phyloP scores from a whole-genome alignment of 2,888 invertebrate species.

The Unio delphinus region DNA sequence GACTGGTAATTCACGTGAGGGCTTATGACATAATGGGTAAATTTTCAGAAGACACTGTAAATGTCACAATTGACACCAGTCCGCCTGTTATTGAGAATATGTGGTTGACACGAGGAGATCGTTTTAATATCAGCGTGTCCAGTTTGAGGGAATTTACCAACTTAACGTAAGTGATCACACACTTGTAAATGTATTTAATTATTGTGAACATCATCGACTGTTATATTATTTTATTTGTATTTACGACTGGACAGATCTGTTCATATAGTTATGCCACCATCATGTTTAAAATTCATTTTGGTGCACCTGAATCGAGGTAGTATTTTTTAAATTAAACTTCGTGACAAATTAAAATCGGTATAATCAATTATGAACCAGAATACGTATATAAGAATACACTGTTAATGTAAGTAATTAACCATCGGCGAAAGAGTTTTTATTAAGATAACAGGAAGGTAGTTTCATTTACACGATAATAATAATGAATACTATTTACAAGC shows the following conservation, averaged over 20 bases:
- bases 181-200: background rate
- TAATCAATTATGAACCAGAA: too few relatives aligned
- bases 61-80: conserved; percentile 26
- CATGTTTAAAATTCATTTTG: too few relatives aligned
- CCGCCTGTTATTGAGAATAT: conserved; percentile 32
- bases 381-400: too few relatives aligned
- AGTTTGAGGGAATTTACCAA: conserved; percentile 27
- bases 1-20: conserved; percentile 19
- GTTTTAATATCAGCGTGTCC: conserved; percentile 37
- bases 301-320: too few relatives aligned
- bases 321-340: too few relatives aligned
- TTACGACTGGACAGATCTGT: background rate
- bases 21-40: conserved; percentile 28
- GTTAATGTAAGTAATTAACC: too few relatives aligned
- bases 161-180: conserved; percentile 27
- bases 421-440: too few relatives aligned
- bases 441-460: too few relatives aligned
- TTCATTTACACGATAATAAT: too few relatives aligned
- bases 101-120: conserved; percentile 38
- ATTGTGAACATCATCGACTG: background rate
- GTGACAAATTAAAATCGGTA: too few relatives aligned
- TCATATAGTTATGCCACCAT: too few relatives aligned
- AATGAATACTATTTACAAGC: too few relatives aligned
- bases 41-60: conserved; percentile 26
- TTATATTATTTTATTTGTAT: background rate